Percentiles rank a stretch among this genome's conserved stretches.
These are phyloP conservation scores for Cecidostiba fungosa DNA, from an alignment of 2,888 invertebrate genomes.

Conservation along the genomic window DNA sequence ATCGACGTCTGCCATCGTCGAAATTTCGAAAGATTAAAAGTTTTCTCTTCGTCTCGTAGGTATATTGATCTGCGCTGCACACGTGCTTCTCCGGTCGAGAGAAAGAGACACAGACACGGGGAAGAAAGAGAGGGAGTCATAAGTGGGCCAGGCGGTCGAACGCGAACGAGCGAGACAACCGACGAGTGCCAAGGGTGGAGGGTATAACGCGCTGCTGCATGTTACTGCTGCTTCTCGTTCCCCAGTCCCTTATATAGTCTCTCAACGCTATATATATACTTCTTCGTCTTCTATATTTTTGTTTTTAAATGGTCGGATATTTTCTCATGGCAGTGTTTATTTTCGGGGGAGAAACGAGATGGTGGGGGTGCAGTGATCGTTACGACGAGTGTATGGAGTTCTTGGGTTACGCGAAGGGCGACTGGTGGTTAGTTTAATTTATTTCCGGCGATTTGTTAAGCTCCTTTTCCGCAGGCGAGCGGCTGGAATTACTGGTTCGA, in stretches of 20 bases:
- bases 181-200: slow-evolving; percentile 39
- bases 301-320: neutral
- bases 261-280: neutral
- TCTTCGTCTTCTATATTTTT: neutral
- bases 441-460: slow-evolving; percentile 6
- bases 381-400: neutral
- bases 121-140: slow-evolving; percentile 58
- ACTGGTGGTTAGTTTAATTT: neutral
- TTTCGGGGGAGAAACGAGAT: too few species aligned
- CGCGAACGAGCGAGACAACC: slow-evolving; percentile 15
- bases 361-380: too few species aligned
- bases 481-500: neutral
- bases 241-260: neutral
- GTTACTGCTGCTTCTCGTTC: neutral
- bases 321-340: neutral
- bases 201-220: neutral
- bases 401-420: neutral
- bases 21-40: slow-evolving; percentile 40
- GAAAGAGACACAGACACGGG: slow-evolving; percentile 8
- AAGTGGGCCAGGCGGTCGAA: slow-evolving; percentile 77
- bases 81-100: slow-evolving; percentile 13
- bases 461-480: neutral
- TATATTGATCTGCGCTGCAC: slow-evolving; percentile 14
- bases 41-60: neutral
- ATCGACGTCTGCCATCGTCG: slow-evolving; percentile 3